These are phyloP conservation scores for Tachystola acroxantha DNA, from an alignment of 2,888 invertebrate species.

Conservation along the genomic window DNA sequence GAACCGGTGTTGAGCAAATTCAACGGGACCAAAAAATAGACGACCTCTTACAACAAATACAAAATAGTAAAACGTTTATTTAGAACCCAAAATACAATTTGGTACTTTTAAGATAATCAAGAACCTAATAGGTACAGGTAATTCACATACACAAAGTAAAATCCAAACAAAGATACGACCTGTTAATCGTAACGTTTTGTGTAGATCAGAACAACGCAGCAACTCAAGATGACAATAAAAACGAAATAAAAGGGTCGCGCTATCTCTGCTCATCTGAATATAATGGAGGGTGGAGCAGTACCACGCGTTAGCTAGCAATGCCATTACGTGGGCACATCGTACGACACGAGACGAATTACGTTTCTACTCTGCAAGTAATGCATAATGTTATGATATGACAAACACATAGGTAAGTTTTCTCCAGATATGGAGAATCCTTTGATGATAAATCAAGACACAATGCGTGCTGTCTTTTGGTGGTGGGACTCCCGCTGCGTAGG, in stretches of 20 bases:
- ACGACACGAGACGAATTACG: conserved; percentile 18
- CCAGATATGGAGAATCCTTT: background rate
- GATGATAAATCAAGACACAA: conserved; percentile 11
- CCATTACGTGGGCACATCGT: conserved; percentile 48
- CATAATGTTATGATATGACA: background rate
- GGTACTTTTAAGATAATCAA: no score
- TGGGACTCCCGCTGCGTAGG: conserved; percentile 9
- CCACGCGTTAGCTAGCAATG: conserved; percentile 42
- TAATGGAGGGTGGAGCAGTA: conserved; percentile 58
- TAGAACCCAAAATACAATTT: no score
- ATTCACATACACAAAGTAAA: no score
- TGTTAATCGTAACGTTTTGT: no score
- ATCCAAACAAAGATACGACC: no score
- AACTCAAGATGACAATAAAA: conserved; percentile 23
- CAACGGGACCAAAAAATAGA: no score
- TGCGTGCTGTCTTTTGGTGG: conserved; percentile 7
- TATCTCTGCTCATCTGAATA: conserved; percentile 66
- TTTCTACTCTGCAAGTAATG: conserved; percentile 9
- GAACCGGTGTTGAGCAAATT: no score
- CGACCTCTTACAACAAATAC: no score
- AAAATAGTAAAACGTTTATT: no score
- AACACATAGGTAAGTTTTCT: background rate
- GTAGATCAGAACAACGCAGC: background rate
- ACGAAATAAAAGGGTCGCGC: conserved; percentile 27
- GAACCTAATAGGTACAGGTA: no score